Conservation (phyloP, 2,797 vertebrate species). For the Champsocephalus esox region DNA sequence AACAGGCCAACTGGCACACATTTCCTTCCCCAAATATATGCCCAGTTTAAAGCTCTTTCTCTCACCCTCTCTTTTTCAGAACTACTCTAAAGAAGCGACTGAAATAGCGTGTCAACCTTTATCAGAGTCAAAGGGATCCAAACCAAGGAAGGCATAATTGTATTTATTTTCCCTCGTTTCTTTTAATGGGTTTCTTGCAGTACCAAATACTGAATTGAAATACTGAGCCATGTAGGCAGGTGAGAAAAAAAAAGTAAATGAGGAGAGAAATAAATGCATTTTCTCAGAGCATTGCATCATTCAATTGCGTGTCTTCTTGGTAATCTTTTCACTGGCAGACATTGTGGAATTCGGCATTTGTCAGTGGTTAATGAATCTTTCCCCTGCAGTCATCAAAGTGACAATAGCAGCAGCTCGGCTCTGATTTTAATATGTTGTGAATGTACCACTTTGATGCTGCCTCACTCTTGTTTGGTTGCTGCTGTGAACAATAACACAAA, state of each 20-base stretch:
- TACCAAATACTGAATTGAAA: constrained; percentile 66
- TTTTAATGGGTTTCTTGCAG: constrained; percentile 49
- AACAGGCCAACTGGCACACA: constrained; percentile 65
- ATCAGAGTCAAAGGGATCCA: constrained; percentile 55
- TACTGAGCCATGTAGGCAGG: constrained; percentile 45
- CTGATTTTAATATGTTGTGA: constrained; percentile 63
- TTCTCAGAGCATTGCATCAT: constrained; percentile 22
- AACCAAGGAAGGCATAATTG: constrained; percentile 55
- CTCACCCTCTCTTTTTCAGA: constrained; percentile 31
- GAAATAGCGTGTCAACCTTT: constrained; percentile 66
- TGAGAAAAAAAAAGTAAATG: constrained; percentile 37
- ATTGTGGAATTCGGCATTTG: constrained; percentile 25
- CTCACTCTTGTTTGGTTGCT: constrained; percentile 28
- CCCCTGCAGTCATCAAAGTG: constrained; percentile 47
- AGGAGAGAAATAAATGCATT: constrained; percentile 54
- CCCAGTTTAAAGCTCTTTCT: constrained; percentile 57
- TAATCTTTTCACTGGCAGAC: constrained; percentile 45
- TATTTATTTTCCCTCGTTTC: constrained; percentile 54
- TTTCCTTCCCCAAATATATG: constrained; percentile 55
- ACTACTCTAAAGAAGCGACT: constrained; percentile 59
- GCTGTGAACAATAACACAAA: constrained; percentile 55
- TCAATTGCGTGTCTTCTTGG: constrained; percentile 34
- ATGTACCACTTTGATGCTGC: constrained; percentile 46
- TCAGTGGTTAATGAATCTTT: constrained; percentile 61
- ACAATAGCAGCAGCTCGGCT: constrained; percentile 46